These are phyloP conservation scores for Zaprionus camerounensis DNA, from an alignment of 1,140 invertebrate species.

Conservation along the genomic window DNA sequence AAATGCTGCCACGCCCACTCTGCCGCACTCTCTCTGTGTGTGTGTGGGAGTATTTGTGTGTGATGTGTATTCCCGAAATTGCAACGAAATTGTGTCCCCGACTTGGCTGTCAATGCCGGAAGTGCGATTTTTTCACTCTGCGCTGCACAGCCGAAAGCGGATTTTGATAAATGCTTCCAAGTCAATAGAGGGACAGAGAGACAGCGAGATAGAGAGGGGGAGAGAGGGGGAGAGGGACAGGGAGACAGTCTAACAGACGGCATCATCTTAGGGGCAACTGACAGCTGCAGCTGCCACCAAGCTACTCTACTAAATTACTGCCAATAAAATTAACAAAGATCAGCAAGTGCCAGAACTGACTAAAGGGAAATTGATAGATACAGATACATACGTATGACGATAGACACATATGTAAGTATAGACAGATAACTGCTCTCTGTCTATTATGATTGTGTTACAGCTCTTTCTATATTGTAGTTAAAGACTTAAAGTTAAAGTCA, in stretches of 20 bases:
- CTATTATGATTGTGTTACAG: too few relatives aligned
- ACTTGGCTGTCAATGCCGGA: constrained; percentile 24
- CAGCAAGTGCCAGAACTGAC: not conserved
- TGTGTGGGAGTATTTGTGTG: constrained; percentile 8
- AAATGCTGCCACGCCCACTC: constrained; percentile 39
- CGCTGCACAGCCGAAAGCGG: constrained; percentile 42
- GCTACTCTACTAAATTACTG: constrained; percentile 38
- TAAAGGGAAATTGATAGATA: not conserved
- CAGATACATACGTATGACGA: too few relatives aligned
- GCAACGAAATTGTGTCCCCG: constrained; percentile 54
- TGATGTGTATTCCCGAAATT: constrained; percentile 64
- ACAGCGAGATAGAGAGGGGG: not conserved
- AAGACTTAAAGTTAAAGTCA: too few relatives aligned
- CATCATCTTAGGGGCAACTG: constrained; percentile 18
- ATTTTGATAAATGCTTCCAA: constrained; percentile 75
- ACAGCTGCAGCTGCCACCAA: constrained; percentile 7
- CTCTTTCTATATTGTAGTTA: too few relatives aligned
- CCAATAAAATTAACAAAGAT: constrained; percentile 31
- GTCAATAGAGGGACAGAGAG: not conserved
- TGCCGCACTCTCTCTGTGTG: constrained; percentile 1
- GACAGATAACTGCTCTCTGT: too few relatives aligned
- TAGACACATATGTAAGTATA: too few relatives aligned
- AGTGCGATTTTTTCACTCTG: constrained; percentile 4
- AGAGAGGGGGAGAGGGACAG: not conserved
- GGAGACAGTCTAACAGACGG: constrained; percentile 9